These are phyloP conservation scores for Pomacea canaliculata DNA, from an alignment of 2,888 invertebrate genomes.

Conservation along the genomic window DNA sequence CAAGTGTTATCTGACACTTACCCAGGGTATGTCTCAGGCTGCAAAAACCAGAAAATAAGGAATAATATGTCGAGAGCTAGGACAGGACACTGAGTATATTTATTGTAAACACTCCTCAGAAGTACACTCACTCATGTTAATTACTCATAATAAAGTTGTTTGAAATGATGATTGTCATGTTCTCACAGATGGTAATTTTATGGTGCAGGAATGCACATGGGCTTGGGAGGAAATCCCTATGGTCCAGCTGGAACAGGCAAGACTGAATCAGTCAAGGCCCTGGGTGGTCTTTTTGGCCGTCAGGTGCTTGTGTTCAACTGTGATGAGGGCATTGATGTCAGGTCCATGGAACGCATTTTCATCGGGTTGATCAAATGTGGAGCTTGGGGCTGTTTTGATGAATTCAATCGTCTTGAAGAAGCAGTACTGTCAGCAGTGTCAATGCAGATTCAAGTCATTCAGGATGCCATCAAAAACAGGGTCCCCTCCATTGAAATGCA, in stretches of 20 bases:
- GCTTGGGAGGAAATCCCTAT: conserved; percentile 97
- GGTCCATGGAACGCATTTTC: conserved; percentile 94
- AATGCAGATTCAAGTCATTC: conserved; percentile 92
- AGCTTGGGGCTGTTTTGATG: conserved; percentile 99
- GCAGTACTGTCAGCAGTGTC: conserved; percentile 94
- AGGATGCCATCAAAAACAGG: conserved; percentile 82
- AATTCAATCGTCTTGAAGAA: conserved; percentile 96
- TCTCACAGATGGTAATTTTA: too few relatives aligned
- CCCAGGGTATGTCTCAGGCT: conserved; percentile 76
- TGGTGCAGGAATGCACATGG: conserved; percentile 85
- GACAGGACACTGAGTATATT: too few relatives aligned
- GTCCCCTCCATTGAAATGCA: conserved; percentile 70
- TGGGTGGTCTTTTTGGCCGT: conserved; percentile 84
- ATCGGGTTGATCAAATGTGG: conserved; percentile 86
- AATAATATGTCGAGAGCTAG: too few relatives aligned
- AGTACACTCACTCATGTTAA: too few relatives aligned
- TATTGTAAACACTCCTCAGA: too few relatives aligned
- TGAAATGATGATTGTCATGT: too few relatives aligned
- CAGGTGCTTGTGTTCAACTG: conserved; percentile 78
- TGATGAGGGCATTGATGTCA: conserved; percentile 97
- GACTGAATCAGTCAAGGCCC: conserved; percentile 97
- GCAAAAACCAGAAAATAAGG: neutral
- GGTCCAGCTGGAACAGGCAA: conserved; percentile 99
- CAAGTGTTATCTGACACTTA: conserved; percentile 96
- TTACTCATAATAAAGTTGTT: too few relatives aligned